phyloP scores from a whole-genome alignment of 2,113 vertebrate genomes.

The Trinectes maculatus region DNA sequence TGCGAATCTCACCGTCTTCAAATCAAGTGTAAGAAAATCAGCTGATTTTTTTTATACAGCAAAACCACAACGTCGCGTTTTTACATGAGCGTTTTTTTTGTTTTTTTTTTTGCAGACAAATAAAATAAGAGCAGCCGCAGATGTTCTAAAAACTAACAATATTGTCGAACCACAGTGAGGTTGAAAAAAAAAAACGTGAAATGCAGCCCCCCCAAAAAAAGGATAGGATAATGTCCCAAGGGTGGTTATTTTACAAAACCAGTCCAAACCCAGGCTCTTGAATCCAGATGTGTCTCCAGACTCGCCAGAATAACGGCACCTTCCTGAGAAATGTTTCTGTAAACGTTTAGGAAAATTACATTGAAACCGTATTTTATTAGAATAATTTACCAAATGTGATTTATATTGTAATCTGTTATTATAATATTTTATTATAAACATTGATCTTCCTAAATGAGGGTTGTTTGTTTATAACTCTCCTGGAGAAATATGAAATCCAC shows the following conservation, averaged over 20 bases:
- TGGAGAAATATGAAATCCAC: too few species aligned
- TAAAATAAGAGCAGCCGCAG: slow-evolving; percentile 42
- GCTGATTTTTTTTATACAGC: too few species aligned
- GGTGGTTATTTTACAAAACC: slow-evolving; percentile 30
- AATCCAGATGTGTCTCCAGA: slow-evolving; percentile 5
- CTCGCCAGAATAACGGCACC: neutral
- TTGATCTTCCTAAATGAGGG: too few species aligned
- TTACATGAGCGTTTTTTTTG: neutral
- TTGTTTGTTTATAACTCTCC: too few species aligned
- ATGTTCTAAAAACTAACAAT: slow-evolving; percentile 47
- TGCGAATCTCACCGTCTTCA: neutral
- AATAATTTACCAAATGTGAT: too few species aligned
- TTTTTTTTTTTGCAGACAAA: slow-evolving; percentile 37
- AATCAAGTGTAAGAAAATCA: neutral
- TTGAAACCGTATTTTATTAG: too few species aligned
- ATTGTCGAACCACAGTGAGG: slow-evolving; percentile 28
- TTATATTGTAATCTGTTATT: too few species aligned
- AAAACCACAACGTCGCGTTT: too few species aligned
- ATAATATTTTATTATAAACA: too few species aligned
- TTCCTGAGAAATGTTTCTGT: too few species aligned
- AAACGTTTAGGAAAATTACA: too few species aligned
- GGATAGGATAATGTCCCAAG: slow-evolving; percentile 26
- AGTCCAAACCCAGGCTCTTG: slow-evolving; percentile 19
- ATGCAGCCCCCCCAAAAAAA: slow-evolving; percentile 36
- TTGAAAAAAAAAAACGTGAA: slow-evolving; percentile 34